phyloP scores from a whole-genome alignment of 53 echinoderm and acorn worm genomes.

The Holothuria leucospilota region DNA sequence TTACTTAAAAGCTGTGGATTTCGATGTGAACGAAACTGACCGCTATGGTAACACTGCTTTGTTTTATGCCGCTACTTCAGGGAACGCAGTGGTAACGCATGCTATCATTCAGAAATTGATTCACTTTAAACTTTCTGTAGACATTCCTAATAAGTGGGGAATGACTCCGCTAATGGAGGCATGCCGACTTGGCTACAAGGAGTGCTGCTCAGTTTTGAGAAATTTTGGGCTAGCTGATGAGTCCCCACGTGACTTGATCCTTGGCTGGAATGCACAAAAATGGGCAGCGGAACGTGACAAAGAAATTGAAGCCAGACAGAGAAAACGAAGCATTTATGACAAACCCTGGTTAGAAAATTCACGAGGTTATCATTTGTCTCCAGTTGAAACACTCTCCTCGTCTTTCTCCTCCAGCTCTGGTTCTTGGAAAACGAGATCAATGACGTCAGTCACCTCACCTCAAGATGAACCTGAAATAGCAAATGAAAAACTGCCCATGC shows the following conservation, averaged over 20 bases:
- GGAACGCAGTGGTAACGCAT: conserved; percentile 60
- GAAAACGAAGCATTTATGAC: conserved; percentile 66
- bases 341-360: conserved; percentile 73
- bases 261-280: conserved; percentile 71
- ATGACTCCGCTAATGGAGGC: conserved; percentile 90
- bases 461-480: too few species aligned
- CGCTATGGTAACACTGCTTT: conserved; percentile 85
- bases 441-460: neutral
- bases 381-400: neutral
- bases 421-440: neutral
- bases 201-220: conserved; percentile 63
- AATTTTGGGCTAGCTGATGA: conserved; percentile 64
- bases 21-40: conserved; percentile 80
- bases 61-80: conserved; percentile 83
- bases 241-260: conserved; percentile 64
- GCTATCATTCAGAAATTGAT: conserved; percentile 59
- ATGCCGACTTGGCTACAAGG: conserved; percentile 73
- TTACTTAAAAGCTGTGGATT: conserved; percentile 78
- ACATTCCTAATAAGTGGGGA: conserved; percentile 75
- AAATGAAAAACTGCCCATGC: conserved; percentile 10
- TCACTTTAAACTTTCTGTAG: conserved; percentile 69
- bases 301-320: conserved; percentile 39
- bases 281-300: conserved; percentile 70
- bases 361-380: neutral
- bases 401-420: neutral